phyloP scores from a whole-genome alignment of 1,140 invertebrate genomes.

The Drosophila mayri region DNA sequence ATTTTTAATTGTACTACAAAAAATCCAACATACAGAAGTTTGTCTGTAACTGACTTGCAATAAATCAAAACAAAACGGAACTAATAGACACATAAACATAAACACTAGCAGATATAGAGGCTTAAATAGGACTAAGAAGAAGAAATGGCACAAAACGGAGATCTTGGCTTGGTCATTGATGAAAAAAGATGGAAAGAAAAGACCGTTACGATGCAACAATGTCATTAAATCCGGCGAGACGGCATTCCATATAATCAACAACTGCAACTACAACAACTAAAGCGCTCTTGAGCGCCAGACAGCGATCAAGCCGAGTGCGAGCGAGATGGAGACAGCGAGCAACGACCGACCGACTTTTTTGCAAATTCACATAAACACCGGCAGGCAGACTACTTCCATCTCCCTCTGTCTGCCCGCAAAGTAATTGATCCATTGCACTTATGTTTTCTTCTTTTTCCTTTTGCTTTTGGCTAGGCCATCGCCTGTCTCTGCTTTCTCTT shows the following conservation, averaged over 20 bases:
- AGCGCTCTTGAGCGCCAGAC: constrained; percentile 33
- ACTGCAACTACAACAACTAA: constrained; percentile 22
- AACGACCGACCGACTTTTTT: constrained; percentile 79
- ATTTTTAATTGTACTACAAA: background rate
- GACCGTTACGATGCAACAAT: constrained; percentile 74
- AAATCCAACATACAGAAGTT: background rate
- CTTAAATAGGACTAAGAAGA: background rate
- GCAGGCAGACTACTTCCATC: constrained; percentile 45
- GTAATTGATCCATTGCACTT: constrained; percentile 81
- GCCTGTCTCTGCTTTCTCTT: constrained; percentile 66
- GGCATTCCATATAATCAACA: constrained; percentile 78
- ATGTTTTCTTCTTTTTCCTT: constrained; percentile 37
- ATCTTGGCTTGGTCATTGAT: constrained; percentile 65
- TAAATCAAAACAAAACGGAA: constrained; percentile 58
- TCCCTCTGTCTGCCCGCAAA: constrained; percentile 55
- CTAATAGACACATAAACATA: constrained; percentile 31
- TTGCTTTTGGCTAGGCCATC: constrained; percentile 30
- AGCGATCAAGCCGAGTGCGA: constrained; percentile 9
- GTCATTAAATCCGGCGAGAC: constrained; percentile 82
- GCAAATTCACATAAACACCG: constrained; percentile 52
- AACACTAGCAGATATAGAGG: constrained; percentile 27
- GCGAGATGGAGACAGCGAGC: constrained; percentile 28
- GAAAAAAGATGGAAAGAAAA: constrained; percentile 33
- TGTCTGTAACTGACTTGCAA: constrained; percentile 17
- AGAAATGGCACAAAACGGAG: constrained; percentile 1